Evolutionary conservation across 2,888 invertebrate species (phyloP).

Genomic region (Tricholauxania praeusta): DNA sequence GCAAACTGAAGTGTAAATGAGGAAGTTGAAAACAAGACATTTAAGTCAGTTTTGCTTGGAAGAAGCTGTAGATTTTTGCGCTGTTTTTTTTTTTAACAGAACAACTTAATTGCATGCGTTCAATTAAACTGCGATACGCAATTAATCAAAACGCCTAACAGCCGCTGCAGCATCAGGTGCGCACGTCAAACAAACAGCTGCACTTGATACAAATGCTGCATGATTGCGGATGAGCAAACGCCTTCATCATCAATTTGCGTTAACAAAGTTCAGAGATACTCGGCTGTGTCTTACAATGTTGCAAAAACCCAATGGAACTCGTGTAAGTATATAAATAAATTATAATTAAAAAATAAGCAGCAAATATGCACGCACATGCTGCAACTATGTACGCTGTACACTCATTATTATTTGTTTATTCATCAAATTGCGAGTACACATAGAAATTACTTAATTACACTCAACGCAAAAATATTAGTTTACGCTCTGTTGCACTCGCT

Average conservation of each 20-base stretch:
- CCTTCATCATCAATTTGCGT: conserved; percentile 40
- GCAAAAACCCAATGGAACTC: neutral
- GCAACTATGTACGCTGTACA: neutral
- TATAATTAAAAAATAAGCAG: neutral
- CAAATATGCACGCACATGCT: neutral
- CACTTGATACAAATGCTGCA: conserved; percentile 40
- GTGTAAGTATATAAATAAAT: neutral
- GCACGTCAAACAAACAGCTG: conserved; percentile 8
- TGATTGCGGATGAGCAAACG: conserved; percentile 40
- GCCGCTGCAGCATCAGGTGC: conserved; percentile 24
- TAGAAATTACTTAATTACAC: conserved; percentile 13
- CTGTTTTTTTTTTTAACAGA: conserved; percentile 31
- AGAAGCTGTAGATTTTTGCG: neutral
- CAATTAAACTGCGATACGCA: conserved; percentile 64
- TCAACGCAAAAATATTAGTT: neutral
- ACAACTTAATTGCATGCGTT: conserved; percentile 65
- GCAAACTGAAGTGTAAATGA: too few species aligned
- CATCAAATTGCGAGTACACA: conserved; percentile 12
- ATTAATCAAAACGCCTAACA: conserved; percentile 56
- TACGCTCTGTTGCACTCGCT: neutral
- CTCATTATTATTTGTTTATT: conserved; percentile 14
- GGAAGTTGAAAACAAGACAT: too few species aligned
- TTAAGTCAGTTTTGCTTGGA: too few species aligned
- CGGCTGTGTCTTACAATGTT: neutral
- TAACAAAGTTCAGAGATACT: neutral